These are phyloP conservation scores for Pitta sordida DNA, from an alignment of 2,113 vertebrate species.

Conservation along the genomic window DNA sequence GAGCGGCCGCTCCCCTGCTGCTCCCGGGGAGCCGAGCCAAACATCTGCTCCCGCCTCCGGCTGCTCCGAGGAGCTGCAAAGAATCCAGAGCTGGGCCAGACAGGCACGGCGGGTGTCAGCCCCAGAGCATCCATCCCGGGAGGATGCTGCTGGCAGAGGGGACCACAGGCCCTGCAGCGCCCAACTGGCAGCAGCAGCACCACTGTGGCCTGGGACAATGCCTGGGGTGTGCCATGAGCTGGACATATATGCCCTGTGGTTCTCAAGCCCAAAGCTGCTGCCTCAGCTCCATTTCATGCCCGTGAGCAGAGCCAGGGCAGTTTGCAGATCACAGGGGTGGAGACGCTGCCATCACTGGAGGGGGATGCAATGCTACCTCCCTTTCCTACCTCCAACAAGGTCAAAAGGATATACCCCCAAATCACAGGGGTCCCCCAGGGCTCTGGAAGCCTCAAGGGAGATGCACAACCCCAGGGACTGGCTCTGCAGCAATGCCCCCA, in stretches of 20 bases:
- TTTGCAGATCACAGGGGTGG: fast-evolving
- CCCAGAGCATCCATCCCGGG: fast-evolving
- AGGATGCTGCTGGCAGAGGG: background rate
- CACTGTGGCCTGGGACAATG: fast-evolving
- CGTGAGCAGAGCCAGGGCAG: background rate
- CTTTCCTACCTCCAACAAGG: background rate
- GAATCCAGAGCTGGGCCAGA: background rate
- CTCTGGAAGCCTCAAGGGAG: background rate
- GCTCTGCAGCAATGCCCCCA: background rate
- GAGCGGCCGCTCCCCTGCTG: background rate
- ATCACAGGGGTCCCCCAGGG: background rate
- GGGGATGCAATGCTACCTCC: background rate
- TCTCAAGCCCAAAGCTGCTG: background rate
- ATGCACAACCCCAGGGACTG: background rate
- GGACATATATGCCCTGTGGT: fast-evolving
- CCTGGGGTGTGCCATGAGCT: background rate
- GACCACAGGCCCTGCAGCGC: background rate
- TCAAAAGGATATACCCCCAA: background rate
- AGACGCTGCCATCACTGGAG: fast-evolving
- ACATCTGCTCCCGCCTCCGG: slow-evolving; percentile 49
- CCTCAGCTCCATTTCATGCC: background rate
- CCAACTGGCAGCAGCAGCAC: background rate
- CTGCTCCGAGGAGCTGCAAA: background rate
- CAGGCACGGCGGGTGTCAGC: fast-evolving
- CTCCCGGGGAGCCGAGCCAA: background rate